These are phyloP conservation scores for Tachycineta bicolor DNA, from an alignment of 2,113 vertebrate species.

Conservation along the genomic window DNA sequence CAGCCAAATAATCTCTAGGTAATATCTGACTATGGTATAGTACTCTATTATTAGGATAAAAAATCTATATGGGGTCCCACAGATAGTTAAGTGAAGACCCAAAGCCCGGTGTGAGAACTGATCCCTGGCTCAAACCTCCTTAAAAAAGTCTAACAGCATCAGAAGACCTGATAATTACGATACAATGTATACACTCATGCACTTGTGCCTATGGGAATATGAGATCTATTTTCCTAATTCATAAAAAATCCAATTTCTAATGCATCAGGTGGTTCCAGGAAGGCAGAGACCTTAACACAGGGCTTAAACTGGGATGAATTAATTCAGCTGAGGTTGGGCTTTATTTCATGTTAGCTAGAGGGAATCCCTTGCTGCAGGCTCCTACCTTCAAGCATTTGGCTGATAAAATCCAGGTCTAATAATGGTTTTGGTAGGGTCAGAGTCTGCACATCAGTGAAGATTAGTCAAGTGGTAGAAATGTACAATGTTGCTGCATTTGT, in stretches of 20 bases:
- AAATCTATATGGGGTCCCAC: background rate
- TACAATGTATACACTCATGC: fast-evolving
- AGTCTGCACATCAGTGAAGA: background rate
- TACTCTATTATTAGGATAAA: background rate
- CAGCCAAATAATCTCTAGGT: background rate
- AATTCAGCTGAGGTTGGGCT: background rate
- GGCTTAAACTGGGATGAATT: background rate
- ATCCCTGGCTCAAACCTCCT: background rate
- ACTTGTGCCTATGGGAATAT: background rate
- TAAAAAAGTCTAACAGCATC: background rate
- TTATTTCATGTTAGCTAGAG: background rate
- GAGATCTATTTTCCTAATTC: background rate
- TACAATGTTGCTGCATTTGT: background rate
- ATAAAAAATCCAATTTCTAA: background rate
- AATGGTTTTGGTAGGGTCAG: background rate
- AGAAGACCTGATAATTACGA: background rate
- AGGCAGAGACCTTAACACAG: background rate
- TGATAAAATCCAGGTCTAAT: background rate
- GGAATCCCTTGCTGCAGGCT: background rate
- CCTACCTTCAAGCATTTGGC: background rate
- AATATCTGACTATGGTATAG: background rate
- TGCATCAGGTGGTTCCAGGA: background rate
- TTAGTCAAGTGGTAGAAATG: background rate
- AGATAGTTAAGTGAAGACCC: background rate
- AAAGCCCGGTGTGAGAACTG: background rate